Base-by-base conservation (phyloP, 1,140 invertebrate species). In the Melanaphis sacchari region DNA sequence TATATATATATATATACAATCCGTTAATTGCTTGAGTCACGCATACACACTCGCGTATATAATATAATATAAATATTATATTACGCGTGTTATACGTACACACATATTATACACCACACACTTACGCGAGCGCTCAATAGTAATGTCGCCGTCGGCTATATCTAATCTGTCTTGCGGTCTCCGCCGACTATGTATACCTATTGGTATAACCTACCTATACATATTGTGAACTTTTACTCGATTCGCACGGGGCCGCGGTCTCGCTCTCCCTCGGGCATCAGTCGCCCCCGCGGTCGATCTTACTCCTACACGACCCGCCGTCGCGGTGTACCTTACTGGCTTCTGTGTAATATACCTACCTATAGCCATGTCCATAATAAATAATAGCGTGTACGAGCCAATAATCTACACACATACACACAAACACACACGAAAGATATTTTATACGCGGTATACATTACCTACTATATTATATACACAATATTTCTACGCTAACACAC, bases 21-120 rank as follows among this genome's bases (percentile, higher is more conserved):
- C 41, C 41, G 90, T 91, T 91, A 91, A 91, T 91, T 91, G 40
- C 54, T 43, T 54, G 90, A 91, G 90, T 91, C 90, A 91, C 90
- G 90, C 90, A 43, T 21, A 82, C 52, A 22, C 21, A 24, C 8
- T 9, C 82, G 1, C 40, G 26, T 31, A 6, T 24, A 41, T 41
- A 89, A 31, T 49, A 1, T 0, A 26, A 26, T 54, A 40, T 54
- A 38, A 82, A 38, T 82, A 82, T 85, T 41, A 85, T 85, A 82
- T 87, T 87, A 43, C 84, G 41, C 24, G 41, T 43, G 82, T 40
- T 82, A 76, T 76, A 18, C 59, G 59, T 76, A n/a, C 1, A 26
- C n/a, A 18, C 6, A 26, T 54, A 26, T 8, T 8, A 82, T 76
- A 76, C 38, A 26, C 26, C 7, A 76, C 31, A 54, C 31, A 46